Base-by-base conservation (phyloP, 2,888 invertebrate species). In the Sclerodermus sp. region DNA sequence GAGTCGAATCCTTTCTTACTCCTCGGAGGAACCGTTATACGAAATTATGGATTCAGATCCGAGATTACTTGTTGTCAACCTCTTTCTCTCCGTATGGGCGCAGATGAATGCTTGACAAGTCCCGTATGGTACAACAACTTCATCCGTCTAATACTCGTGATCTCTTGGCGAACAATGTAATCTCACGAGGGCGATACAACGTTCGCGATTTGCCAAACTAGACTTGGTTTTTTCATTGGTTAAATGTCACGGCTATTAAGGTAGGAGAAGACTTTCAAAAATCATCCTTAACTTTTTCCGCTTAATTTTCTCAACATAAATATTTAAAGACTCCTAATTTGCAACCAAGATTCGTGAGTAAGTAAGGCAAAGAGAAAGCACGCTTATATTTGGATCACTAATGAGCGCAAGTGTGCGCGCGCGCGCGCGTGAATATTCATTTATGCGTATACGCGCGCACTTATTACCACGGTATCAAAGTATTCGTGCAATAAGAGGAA, bases 391-490 rank as follows among this genome's bases (percentile, higher is more conserved):
- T 57, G 58, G 58, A 45, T 42, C 42, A 42, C 31, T 53, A 60
- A 62, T 60, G 45, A 50, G 23, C 23, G 3, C 8, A 8, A 8
- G 8, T 5, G 8, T 23, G 23, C 8, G 52, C 42, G 53, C 49
- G 42, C 8, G 15, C 49, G 45, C 47, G 41, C 29, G 58, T 61
- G 58, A 62, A 62, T 62, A 62, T 58, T 58, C 53, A 62, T 58
- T 37, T 31, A 37, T 47, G 38, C 42, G 17, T 38, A 23, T 12
- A 8, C 17, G 17, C 41, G 32, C 14, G n/a, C n/a, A n/a, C n/a
- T 23, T 23, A 23, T 23, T 44, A 6, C 17, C 36, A 17, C 12
- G 9, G n/a, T 16, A 15, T 30, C 13, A 6, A 23, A 13, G 13
- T 13, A 9, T 42, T 42, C 16, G 8, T 23, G 16, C 6, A 42